Percentiles rank a stretch among this genome's conserved stretches.
Conservation (phyloP, 1,140 invertebrate genomes). For the Lasaia peninsularis region DNA sequence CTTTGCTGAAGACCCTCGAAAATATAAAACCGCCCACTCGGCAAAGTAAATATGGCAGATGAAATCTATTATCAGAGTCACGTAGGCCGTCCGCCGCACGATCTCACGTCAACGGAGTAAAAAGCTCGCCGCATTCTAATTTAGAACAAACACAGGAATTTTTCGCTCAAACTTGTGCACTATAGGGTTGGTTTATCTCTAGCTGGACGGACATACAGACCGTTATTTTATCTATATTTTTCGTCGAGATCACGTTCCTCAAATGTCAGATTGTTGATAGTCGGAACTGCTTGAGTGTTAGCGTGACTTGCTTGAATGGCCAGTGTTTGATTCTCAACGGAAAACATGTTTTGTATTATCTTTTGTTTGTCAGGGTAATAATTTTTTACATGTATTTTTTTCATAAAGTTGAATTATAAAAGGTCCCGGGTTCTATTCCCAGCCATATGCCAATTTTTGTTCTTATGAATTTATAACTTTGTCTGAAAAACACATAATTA, state of each 20-base stretch:
- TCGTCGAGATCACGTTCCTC: slow-evolving; percentile 52
- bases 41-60: slow-evolving; percentile 75
- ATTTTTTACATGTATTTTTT: not conserved
- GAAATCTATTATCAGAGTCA: slow-evolving; percentile 76
- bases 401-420: no score
- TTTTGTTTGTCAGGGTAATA: no score
- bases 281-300: slow-evolving; percentile 18
- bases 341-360: no score
- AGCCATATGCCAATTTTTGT: no score
- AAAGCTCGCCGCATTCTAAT: slow-evolving; percentile 72
- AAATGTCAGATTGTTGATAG: slow-evolving; percentile 43
- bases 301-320: no score
- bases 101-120: slow-evolving; percentile 70
- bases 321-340: no score
- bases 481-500: no score
- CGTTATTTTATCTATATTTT: slow-evolving; percentile 62
- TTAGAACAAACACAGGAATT: slow-evolving; percentile 70
- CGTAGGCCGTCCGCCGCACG: slow-evolving; percentile 71
- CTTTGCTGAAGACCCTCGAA: slow-evolving; percentile 62
- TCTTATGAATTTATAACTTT: no score
- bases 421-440: no score
- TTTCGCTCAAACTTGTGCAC: slow-evolving; percentile 58
- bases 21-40: slow-evolving; percentile 74
- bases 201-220: slow-evolving; percentile 43
- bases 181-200: slow-evolving; percentile 50